Evolutionary conservation across 1,140 invertebrate genomes (phyloP).

Genomic region (Gryon sp.): DNA sequence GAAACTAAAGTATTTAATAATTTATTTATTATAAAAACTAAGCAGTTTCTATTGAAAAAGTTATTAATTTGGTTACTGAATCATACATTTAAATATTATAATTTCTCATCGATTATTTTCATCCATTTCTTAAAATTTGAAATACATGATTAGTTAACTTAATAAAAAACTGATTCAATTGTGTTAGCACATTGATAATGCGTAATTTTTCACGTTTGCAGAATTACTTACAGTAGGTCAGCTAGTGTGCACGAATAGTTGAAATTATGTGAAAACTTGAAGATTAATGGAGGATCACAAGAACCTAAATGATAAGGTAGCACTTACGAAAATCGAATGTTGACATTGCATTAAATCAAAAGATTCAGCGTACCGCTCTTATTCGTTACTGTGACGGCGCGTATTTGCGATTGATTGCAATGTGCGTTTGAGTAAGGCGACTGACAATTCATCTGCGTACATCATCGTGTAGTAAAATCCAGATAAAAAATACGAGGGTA

Average conservation of each 20-base stretch:
- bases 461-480: conserved; percentile 2
- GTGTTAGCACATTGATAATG: conserved; percentile 20
- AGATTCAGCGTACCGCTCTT: conserved; percentile 10
- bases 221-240: conserved; percentile 21
- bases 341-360: conserved; percentile 46
- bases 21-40: no score
- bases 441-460: conserved; percentile 9
- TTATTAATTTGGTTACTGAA: no score
- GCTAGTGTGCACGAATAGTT: background rate
- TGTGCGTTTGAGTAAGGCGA: conserved; percentile 13
- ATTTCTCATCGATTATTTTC: no score
- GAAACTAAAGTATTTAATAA: no score
- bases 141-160: conserved; percentile 1
- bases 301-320: conserved; percentile 42
- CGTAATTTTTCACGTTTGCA: conserved; percentile 13
- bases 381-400: background rate
- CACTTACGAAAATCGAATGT: conserved; percentile 49
- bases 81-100: no score
- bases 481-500: no score
- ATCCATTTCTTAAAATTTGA: no score
- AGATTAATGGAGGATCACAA: conserved; percentile 41
- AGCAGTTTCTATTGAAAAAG: no score
- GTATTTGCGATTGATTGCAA: conserved; percentile 12
- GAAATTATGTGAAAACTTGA: conserved; percentile 46
- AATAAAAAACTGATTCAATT: conserved; percentile 9